Conservation (phyloP, 2,113 vertebrate species). For the Sigmodon hispidus region DNA sequence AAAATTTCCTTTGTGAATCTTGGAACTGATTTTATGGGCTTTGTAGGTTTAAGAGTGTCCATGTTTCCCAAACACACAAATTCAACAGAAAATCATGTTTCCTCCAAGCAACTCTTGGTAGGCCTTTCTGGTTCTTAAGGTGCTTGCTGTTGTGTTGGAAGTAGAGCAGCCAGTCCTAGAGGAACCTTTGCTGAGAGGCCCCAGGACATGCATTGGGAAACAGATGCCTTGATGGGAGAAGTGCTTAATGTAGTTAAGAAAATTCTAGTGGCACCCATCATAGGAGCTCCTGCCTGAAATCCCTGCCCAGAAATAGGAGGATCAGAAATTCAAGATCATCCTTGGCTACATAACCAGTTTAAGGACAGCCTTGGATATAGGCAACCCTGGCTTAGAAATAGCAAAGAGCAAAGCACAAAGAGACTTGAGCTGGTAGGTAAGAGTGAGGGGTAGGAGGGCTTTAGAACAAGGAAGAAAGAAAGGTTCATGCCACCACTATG, state of each 20-base stretch:
- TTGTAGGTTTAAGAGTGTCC: background rate
- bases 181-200: background rate
- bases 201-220: background rate
- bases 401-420: background rate
- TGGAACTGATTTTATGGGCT: background rate
- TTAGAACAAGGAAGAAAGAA: background rate
- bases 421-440: background rate
- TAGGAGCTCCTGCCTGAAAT: background rate
- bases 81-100: background rate
- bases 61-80: background rate
- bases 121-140: background rate
- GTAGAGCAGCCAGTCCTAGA: background rate
- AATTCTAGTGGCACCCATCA: background rate
- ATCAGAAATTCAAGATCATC: background rate
- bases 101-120: background rate
- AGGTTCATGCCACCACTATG: too few relatives aligned
- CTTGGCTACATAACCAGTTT: background rate
- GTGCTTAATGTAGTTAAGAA: background rate
- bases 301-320: background rate
- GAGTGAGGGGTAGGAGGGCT: background rate
- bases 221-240: background rate
- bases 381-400: background rate
- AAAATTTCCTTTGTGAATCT: background rate
- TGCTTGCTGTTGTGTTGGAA: background rate
- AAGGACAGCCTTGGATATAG: background rate